Conservation (phyloP, 2,113 vertebrate species). For the Struthio camelus region DNA sequence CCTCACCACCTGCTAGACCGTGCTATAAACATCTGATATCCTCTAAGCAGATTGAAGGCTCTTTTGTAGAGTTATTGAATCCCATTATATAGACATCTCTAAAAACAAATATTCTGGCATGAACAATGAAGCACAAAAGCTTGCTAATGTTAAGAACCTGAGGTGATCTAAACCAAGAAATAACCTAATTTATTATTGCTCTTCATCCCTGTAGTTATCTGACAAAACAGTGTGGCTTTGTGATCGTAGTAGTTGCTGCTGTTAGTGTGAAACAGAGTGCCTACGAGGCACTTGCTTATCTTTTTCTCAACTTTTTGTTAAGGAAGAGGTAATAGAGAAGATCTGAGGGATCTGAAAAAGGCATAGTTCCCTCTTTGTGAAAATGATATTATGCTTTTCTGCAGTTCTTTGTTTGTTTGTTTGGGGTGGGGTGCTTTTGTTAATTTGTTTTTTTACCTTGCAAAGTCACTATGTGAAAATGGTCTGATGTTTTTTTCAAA, state of each 20-base stretch:
- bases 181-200: not conserved
- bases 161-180: not conserved
- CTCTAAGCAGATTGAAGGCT: not conserved
- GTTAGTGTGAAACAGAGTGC: not conserved
- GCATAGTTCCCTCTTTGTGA: not conserved
- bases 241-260: not conserved
- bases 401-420: not conserved
- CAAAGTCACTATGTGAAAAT: not conserved
- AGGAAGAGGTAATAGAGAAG: not conserved
- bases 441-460: not conserved
- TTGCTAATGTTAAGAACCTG: not conserved
- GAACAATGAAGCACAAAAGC: not conserved
- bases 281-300: not conserved
- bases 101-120: not conserved
- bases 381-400: not conserved
- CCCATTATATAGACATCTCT: not conserved
- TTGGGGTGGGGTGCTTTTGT: not conserved
- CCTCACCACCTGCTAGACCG: not conserved
- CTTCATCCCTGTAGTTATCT: not conserved
- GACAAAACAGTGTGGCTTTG: not conserved
- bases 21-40: not conserved
- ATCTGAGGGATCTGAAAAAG: not conserved
- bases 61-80: not conserved
- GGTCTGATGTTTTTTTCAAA: not conserved
- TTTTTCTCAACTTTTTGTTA: not conserved